Evolutionary conservation across 2,113 vertebrate genomes (phyloP).

Genomic region (Gopherus flavomarginatus): DNA sequence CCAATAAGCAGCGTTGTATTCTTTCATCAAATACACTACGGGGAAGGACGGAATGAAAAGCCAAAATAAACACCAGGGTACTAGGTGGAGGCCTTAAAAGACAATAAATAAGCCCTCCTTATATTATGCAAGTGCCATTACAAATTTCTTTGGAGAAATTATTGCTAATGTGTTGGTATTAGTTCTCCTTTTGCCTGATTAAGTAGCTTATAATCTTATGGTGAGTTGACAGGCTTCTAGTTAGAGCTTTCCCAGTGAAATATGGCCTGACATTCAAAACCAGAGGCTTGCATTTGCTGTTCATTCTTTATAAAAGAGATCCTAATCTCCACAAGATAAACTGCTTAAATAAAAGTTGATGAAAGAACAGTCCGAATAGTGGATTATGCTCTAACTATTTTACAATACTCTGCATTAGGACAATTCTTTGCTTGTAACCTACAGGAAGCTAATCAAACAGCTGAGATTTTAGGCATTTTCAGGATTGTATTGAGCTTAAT

Average conservation of each 20-base stretch:
- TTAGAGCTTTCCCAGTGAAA: conserved; percentile 65
- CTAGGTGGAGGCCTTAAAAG: conserved; percentile 9
- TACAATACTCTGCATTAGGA: conserved; percentile 56
- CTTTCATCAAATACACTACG: background rate
- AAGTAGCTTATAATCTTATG: conserved; percentile 52
- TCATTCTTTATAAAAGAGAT: conserved; percentile 72
- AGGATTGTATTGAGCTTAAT: conserved; percentile 17
- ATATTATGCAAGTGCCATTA: conserved; percentile 21
- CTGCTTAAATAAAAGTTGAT: conserved; percentile 76
- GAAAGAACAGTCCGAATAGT: conserved; percentile 67
- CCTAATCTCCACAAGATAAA: conserved; percentile 79
- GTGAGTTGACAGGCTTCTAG: conserved; percentile 58
- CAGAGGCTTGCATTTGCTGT: conserved; percentile 69
- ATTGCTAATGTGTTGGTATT: conserved; percentile 55
- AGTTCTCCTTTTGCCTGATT: conserved; percentile 65
- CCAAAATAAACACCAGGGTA: background rate
- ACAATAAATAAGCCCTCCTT: conserved; percentile 40
- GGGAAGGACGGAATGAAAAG: background rate
- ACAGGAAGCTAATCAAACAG: background rate
- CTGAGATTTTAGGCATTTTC: conserved; percentile 35
- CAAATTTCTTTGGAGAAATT: conserved; percentile 55
- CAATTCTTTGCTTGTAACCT: conserved; percentile 53
- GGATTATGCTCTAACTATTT: conserved; percentile 65
- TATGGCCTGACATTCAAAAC: conserved; percentile 75
- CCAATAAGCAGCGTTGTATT: background rate